Conservation (phyloP, 1,140 invertebrate species). For the Papilio glaucus region DNA sequence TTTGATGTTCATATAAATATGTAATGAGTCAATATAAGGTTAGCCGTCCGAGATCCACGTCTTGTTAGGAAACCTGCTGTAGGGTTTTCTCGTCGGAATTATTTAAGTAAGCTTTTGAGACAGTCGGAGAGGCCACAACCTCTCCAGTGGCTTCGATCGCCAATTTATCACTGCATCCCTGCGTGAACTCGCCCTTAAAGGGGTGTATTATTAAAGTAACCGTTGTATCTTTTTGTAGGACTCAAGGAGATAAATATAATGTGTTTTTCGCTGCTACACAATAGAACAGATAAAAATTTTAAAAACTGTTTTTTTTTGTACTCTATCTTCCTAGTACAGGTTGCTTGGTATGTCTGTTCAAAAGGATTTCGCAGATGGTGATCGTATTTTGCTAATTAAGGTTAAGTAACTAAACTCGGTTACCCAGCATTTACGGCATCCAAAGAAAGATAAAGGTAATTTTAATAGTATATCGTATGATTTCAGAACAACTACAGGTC, state of each 20-base stretch:
- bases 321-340: no score
- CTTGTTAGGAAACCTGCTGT: constrained; percentile 25
- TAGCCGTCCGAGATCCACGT: constrained; percentile 1
- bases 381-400: no score
- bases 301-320: no score
- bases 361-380: no score
- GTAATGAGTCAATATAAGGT: constrained; percentile 34
- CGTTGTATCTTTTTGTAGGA: no score
- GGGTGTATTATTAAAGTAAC: constrained; percentile 33
- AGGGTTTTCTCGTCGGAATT: constrained; percentile 46
- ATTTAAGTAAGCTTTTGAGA: constrained; percentile 69
- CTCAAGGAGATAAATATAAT: no score
- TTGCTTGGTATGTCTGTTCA: no score
- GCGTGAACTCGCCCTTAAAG: constrained; percentile 38
- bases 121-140: constrained; percentile 59
- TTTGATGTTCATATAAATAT: constrained; percentile 35
- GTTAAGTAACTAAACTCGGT: no score
- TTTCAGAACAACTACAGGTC: constrained; percentile 42
- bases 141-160: constrained; percentile 55
- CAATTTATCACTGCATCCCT: constrained; percentile 63
- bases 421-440: no score
- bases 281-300: no score
- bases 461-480: constrained; percentile 38
- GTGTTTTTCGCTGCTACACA: no score
- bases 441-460: no score